These are phyloP conservation scores for Coturnix japonica DNA, from an alignment of 2,113 vertebrate genomes.

Conservation along the genomic window DNA sequence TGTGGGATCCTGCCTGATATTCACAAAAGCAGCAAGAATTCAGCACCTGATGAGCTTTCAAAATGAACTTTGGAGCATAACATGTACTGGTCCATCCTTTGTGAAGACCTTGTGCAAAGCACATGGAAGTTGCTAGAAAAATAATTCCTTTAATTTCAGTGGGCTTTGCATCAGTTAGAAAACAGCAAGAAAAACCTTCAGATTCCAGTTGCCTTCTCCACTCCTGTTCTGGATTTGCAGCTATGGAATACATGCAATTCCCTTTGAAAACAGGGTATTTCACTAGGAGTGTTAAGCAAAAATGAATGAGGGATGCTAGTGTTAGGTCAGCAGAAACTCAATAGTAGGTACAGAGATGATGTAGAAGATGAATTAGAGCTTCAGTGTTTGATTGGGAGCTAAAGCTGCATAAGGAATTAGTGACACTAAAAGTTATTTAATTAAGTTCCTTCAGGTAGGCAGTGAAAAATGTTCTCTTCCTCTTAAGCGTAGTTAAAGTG, in stretches of 20 bases:
- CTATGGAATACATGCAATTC: not conserved
- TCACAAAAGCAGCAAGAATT: not conserved
- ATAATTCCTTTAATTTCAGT: not conserved
- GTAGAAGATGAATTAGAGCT: not conserved
- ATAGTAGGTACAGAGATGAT: not conserved
- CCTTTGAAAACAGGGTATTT: not conserved
- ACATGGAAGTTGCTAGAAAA: not conserved
- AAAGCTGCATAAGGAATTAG: not conserved
- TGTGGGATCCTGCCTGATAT: not conserved
- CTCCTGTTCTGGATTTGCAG: not conserved
- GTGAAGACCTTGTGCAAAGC: constrained; percentile 19
- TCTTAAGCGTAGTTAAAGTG: not conserved
- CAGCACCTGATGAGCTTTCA: not conserved
- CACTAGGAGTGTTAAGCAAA: not conserved
- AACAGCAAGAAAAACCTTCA: not conserved
- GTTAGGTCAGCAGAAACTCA: not conserved
- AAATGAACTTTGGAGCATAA: not conserved
- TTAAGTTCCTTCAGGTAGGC: not conserved
- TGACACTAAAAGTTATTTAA: not conserved
- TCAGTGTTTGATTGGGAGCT: not conserved
- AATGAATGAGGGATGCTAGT: not conserved
- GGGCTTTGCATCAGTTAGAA: not conserved
- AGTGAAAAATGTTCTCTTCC: not conserved
- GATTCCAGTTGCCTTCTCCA: not conserved
- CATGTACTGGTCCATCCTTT: not conserved